phyloP scores from a whole-genome alignment of 2,113 vertebrate genomes.

The Actinemys pallida region DNA sequence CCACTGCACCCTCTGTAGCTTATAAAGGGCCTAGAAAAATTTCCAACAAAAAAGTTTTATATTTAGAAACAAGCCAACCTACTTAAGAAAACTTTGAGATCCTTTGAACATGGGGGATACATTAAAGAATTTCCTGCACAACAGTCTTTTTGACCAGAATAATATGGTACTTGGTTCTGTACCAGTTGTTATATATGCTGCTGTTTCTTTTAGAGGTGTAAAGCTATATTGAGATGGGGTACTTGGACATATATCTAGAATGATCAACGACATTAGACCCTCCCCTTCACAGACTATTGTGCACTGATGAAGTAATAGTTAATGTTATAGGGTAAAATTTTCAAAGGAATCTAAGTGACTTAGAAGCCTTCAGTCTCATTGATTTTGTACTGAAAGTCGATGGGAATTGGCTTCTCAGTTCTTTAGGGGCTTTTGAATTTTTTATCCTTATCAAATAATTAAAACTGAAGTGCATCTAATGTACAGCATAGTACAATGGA shows the following conservation, averaged over 20 bases:
- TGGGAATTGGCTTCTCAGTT: not conserved
- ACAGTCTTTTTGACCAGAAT: not conserved
- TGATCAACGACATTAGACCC: not conserved
- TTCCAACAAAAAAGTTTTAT: not conserved
- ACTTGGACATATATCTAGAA: not conserved
- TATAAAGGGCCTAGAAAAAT: not conserved
- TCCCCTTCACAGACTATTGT: not conserved
- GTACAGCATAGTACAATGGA: not conserved
- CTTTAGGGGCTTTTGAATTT: not conserved
- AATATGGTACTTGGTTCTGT: not conserved
- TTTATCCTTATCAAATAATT: not conserved
- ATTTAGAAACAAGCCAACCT: not conserved
- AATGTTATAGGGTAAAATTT: not conserved
- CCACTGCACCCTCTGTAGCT: not conserved
- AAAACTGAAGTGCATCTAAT: not conserved
- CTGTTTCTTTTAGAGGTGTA: not conserved
- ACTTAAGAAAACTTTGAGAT: not conserved
- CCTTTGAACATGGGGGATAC: not conserved
- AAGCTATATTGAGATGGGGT: not conserved
- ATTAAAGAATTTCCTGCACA: not conserved
- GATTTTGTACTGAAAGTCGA: not conserved
- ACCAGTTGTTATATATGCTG: not conserved
- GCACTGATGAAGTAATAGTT: not conserved
- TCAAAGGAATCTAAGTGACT: not conserved
- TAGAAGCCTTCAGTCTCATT: not conserved